These are phyloP conservation scores for Lerema accius DNA, from an alignment of 1,140 invertebrate genomes.

Conservation along the genomic window DNA sequence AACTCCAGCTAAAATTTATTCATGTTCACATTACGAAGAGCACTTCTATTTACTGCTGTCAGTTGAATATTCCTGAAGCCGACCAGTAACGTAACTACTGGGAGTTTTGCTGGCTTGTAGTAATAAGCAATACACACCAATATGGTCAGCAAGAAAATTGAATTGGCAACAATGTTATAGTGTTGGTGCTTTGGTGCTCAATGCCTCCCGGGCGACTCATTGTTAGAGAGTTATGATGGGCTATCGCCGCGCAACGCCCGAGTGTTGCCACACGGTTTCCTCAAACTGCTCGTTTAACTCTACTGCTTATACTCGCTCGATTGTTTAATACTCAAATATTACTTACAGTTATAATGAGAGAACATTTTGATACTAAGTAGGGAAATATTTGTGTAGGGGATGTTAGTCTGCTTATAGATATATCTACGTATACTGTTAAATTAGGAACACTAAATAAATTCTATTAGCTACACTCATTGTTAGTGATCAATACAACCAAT, in stretches of 20 bases:
- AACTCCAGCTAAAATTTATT: too few species aligned
- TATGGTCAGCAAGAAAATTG: conserved; percentile 74
- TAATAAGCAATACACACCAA: conserved; percentile 52
- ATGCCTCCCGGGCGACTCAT: conserved; percentile 71
- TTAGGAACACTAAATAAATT: too few species aligned
- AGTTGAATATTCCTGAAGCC: conserved; percentile 17
- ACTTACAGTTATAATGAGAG: too few species aligned
- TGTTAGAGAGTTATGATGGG: conserved; percentile 61
- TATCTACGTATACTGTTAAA: too few species aligned
- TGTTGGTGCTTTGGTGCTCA: conserved; percentile 66
- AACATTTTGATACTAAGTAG: too few species aligned
- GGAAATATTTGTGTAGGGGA: too few species aligned
- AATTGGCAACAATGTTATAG: conserved; percentile 58
- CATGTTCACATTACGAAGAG: conserved; percentile 1
- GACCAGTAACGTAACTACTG: conserved; percentile 25
- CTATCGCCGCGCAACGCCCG: conserved; percentile 45
- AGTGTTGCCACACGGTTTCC: conserved; percentile 4
- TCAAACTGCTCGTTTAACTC: conserved; percentile 9
- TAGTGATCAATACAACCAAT: too few species aligned
- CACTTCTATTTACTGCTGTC: conserved; percentile 15
- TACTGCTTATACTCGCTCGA: not conserved
- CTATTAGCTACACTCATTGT: too few species aligned
- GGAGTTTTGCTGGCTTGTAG: conserved; percentile 30
- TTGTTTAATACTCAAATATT: not conserved
- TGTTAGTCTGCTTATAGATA: too few species aligned